These are phyloP conservation scores for Drosophila melanosoma DNA, from an alignment of 2,888 invertebrate genomes.

Conservation along the genomic window DNA sequence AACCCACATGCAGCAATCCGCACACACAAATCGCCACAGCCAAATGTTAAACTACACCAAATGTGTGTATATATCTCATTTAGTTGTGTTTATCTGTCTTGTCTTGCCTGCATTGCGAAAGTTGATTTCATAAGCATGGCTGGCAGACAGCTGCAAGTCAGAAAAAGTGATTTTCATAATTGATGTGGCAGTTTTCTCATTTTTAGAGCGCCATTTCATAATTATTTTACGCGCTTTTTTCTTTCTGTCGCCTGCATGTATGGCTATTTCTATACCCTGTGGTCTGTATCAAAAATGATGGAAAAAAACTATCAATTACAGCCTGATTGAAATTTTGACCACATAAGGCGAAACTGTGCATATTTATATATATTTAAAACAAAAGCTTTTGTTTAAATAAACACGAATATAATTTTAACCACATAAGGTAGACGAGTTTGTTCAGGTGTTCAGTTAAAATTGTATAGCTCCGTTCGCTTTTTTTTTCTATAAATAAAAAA, in stretches of 20 bases:
- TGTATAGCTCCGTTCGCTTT: neutral
- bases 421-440: neutral
- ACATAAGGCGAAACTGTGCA: neutral
- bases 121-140: constrained; percentile 33
- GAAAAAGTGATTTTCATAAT: constrained; percentile 37
- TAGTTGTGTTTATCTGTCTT: constrained; percentile 5
- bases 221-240: constrained; percentile 9
- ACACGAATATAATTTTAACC: neutral
- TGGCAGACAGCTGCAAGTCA: constrained; percentile 18
- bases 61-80: constrained; percentile 19
- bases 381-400: neutral
- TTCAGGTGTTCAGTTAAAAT: neutral
- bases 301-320: neutral
- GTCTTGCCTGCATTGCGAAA: constrained; percentile 25
- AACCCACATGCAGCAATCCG: constrained; percentile 58
- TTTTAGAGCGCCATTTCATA: constrained; percentile 30
- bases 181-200: constrained; percentile 31
- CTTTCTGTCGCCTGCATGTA: neutral
- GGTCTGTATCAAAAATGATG: neutral
- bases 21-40: constrained; percentile 28
- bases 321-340: neutral
- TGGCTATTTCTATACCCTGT: neutral
- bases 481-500: neutral
- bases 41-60: constrained; percentile 40
- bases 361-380: neutral